Base-by-base conservation (phyloP, 2,888 invertebrate species). In the Orthonevra nobilis region DNA sequence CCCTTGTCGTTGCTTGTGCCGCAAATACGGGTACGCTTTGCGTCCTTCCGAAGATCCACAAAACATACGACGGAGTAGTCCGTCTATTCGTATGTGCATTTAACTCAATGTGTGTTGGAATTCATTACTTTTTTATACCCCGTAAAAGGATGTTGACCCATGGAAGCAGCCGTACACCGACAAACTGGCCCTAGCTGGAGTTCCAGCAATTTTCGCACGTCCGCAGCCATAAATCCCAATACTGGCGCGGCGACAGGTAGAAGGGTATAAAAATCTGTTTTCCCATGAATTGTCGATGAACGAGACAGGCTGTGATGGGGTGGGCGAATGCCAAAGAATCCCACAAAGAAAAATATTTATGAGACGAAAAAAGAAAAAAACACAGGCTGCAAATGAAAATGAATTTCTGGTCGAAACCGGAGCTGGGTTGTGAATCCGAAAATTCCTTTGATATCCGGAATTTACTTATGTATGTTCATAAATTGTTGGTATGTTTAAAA, bases 61-160 rank as follows among this genome's bases (percentile, higher is more conserved):
- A n/a, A n/a, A n/a, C n/a, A n/a, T n/a, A n/a, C n/a, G n/a, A n/a
- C n/a, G n/a, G n/a, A n/a, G n/a, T n/a, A n/a, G n/a, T n/a, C 50
- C 40, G 5, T 12, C 28, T 14, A 26, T 6, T 17, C 20, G 20
- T 50, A 19, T n/a, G 42, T 26, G 28, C 54, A 26, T 44, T 26
- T n/a, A n/a, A n/a, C 3, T 14, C 6, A 10, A 15, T 38, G 19
- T 32, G 32, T 34, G 19, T 30, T 61, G 60, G 61, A 32, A 44
- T 70, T 77, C 58, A 70, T 77, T 63, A 70, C 44, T 77, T 70
- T 77, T 77, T 56, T 38, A 70, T 52, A 17, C 19, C 23, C 60
- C 26, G 23, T 36, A 50, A 75, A 70, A 52, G 70, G 63, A 64
- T 64, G 70, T 64, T 69, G 70, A 70, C 70, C 58, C 46, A 34